These are phyloP conservation scores for Gavialis gangeticus DNA, from an alignment of 2,113 vertebrate species.

Conservation along the genomic window DNA sequence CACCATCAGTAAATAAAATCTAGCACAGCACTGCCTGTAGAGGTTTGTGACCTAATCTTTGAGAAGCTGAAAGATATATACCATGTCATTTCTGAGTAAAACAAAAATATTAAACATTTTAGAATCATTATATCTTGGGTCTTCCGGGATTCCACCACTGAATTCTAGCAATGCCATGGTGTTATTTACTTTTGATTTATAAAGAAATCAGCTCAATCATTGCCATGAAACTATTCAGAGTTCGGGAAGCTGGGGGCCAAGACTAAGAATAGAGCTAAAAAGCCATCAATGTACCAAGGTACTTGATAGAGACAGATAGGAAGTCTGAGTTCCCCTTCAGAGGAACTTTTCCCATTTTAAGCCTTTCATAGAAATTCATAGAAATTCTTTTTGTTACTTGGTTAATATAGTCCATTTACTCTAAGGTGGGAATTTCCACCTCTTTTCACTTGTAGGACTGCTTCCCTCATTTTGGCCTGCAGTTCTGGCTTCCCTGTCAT, in stretches of 20 bases:
- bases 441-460: not conserved
- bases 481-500: not conserved
- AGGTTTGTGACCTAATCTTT: not conserved
- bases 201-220: not conserved
- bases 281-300: not conserved
- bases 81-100: not conserved
- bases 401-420: not conserved
- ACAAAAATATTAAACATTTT: not conserved
- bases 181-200: not conserved
- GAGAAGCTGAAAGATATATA: not conserved
- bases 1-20: constrained; percentile 24
- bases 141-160: not conserved
- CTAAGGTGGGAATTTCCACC: not conserved
- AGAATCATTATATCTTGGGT: not conserved
- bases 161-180: rapidly evolving
- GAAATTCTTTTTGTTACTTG: not conserved
- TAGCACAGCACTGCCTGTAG: rapidly evolving
- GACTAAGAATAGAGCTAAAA: not conserved
- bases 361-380: not conserved
- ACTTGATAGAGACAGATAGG: not conserved
- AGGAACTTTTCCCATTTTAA: not conserved
- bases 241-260: not conserved
- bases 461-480: not conserved
- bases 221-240: not conserved
- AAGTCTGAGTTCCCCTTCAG: not conserved